Conservation (phyloP, 2,888 invertebrate species). For the Thymelicus lineola region DNA sequence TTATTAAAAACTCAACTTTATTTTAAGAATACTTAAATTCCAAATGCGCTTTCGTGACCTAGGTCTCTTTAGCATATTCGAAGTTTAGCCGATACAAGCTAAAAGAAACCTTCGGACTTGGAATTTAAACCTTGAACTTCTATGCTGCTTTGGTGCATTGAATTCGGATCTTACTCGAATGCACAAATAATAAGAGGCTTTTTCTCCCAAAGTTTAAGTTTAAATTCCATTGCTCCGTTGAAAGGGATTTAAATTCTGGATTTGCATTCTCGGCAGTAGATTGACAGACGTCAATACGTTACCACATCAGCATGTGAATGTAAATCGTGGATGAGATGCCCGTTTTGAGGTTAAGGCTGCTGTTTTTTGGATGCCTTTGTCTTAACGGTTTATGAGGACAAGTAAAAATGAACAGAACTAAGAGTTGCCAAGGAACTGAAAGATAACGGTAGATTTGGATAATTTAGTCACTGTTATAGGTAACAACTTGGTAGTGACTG, state of each 20-base stretch:
- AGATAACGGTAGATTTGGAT: conserved; percentile 13
- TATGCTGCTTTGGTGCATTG: neutral
- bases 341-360: conserved; percentile 52
- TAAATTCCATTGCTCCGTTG: conserved; percentile 7
- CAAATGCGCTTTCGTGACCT: neutral
- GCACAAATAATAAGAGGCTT: neutral
- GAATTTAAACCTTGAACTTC: neutral
- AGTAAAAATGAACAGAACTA: neutral
- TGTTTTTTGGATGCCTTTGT: conserved; percentile 32
- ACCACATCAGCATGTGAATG: conserved; percentile 39
- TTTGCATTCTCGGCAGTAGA: conserved; percentile 53
- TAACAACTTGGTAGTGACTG: conserved; percentile 75
- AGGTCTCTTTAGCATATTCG: conserved; percentile 15
- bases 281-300: conserved; percentile 63
- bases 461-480: neutral
- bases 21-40: neutral
- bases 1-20: conserved; percentile 6
- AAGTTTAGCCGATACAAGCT: neutral
- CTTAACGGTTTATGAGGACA: conserved; percentile 26
- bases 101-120: conserved; percentile 1
- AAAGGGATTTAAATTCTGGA: conserved; percentile 48
- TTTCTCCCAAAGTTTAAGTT: conserved; percentile 18
- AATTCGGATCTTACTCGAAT: neutral
- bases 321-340: conserved; percentile 30
- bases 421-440: conserved; percentile 11